phyloP scores from a whole-genome alignment of 2,888 invertebrate genomes.

The Galerucella calmariensis region DNA sequence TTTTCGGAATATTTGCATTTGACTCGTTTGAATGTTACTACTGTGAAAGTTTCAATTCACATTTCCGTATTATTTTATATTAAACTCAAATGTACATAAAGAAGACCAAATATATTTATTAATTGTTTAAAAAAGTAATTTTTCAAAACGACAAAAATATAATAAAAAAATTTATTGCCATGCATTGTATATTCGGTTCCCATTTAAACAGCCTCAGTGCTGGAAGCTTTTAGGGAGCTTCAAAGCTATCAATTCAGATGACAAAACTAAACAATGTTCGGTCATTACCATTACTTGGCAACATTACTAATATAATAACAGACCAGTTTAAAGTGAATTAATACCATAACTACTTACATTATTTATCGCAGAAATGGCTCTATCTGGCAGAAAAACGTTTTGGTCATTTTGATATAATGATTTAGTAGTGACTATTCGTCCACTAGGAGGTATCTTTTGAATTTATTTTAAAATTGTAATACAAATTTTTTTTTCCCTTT shows the following conservation, averaged over 20 bases:
- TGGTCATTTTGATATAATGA: constrained; percentile 10
- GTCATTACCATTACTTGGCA: constrained; percentile 10
- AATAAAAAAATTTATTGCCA: no score
- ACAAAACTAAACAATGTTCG: not conserved
- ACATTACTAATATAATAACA: constrained; percentile 14
- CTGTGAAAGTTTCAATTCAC: no score
- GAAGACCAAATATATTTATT: no score
- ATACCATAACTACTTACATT: constrained; percentile 20
- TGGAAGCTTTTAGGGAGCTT: not conserved
- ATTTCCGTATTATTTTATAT: no score
- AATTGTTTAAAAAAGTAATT: no score
- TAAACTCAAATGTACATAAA: no score
- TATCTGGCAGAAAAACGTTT: constrained; percentile 18
- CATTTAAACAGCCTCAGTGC: no score
- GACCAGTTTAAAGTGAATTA: constrained; percentile 18
- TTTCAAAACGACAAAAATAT: no score
- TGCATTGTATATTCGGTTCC: not conserved
- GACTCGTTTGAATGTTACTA: not conserved
- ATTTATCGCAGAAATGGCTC: constrained; percentile 14
- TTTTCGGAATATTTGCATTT: not conserved
- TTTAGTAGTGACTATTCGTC: constrained; percentile 3
- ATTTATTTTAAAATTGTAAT: not conserved
- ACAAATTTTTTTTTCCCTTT: no score
- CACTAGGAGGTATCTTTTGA: not conserved
- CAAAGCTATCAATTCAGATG: not conserved